phyloP scores from a whole-genome alignment of 2,797 vertebrate species.

The Pseudotriccus pelzelni region DNA sequence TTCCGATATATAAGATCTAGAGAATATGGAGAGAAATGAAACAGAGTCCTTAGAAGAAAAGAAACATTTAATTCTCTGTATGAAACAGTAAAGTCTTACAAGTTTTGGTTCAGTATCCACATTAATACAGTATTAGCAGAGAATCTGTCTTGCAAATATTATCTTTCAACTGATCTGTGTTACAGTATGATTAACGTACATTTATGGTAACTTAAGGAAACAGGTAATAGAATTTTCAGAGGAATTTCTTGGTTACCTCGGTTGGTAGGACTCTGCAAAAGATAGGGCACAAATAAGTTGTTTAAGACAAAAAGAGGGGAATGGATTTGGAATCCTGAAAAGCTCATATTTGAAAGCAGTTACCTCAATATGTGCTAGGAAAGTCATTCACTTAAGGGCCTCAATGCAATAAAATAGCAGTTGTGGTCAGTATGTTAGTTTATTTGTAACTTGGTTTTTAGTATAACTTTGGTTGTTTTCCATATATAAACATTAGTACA shows the following conservation, averaged over 20 bases:
- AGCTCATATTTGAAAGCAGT: not conserved
- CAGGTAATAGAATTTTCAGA: not conserved
- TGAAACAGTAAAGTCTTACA: not conserved
- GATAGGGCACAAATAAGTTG: not conserved
- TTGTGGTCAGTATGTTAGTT: not conserved
- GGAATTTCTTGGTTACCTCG: not conserved
- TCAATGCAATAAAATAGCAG: not conserved
- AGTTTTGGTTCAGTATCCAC: not conserved
- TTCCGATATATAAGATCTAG: not conserved
- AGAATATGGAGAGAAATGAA: not conserved
- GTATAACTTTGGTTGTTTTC: not conserved
- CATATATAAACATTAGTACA: not conserved
- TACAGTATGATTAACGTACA: not conserved
- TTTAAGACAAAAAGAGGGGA: not conserved
- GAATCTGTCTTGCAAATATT: not conserved
- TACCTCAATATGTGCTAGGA: not conserved
- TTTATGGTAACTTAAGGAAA: not conserved
- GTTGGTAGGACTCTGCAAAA: not conserved
- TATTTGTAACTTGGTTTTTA: not conserved
- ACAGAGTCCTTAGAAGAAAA: not conserved
- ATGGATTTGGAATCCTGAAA: not conserved
- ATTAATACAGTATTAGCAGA: not conserved
- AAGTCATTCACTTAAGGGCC: not conserved
- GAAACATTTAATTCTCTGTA: not conserved
- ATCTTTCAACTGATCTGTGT: not conserved